These are phyloP conservation scores for Heptranchias perlo DNA, from an alignment of 2,113 vertebrate genomes.

Conservation along the genomic window DNA sequence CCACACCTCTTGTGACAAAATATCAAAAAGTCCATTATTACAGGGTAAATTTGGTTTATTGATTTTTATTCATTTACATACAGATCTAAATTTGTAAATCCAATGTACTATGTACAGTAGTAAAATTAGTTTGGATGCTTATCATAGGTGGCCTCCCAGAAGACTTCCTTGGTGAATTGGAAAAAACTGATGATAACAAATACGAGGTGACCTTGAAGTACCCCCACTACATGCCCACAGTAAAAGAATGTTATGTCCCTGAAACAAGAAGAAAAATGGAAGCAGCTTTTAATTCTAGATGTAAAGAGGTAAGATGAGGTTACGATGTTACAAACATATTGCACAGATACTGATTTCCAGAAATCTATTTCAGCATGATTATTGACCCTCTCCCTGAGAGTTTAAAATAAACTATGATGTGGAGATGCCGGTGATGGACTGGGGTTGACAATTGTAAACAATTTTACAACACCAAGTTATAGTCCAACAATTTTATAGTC, in stretches of 20 bases:
- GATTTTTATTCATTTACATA: background rate
- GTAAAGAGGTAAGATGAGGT: slow-evolving; percentile 72
- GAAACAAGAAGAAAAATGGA: slow-evolving; percentile 88
- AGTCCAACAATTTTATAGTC: no score
- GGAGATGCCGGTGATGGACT: no score
- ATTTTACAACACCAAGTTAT: no score
- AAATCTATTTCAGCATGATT: background rate
- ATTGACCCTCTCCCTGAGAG: no score
- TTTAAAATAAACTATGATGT: background rate
- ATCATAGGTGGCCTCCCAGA: slow-evolving; percentile 72
- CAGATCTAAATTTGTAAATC: background rate
- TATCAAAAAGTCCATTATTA: background rate
- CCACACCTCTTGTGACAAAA: background rate
- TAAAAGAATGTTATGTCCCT: slow-evolving; percentile 83
- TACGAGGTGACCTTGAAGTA: slow-evolving; percentile 85
- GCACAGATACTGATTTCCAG: background rate
- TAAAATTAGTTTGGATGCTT: slow-evolving; percentile 25
- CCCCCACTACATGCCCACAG: slow-evolving; percentile 85
- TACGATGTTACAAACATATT: background rate
- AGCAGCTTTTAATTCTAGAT: slow-evolving; percentile 80
- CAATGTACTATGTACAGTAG: background rate
- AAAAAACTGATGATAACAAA: slow-evolving; percentile 60
- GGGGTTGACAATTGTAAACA: no score
- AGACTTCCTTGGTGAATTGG: slow-evolving; percentile 75
- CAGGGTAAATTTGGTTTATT: background rate